Conservation (phyloP, 2,888 invertebrate genomes). For the Macrophya alboannulata region DNA sequence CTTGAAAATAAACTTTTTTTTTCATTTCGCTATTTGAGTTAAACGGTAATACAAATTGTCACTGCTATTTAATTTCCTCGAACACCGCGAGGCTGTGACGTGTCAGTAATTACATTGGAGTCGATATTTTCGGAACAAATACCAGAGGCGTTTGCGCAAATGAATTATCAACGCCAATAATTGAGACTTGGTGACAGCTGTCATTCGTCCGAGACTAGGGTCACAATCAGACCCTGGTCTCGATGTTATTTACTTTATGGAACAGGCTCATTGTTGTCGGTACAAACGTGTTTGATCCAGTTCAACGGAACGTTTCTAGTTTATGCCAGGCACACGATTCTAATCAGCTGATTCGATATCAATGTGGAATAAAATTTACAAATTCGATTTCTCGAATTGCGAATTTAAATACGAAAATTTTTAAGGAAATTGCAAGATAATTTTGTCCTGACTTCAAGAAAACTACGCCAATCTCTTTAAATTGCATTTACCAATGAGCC, state of each 20-base stretch:
- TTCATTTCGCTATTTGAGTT: background rate
- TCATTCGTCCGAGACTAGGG: background rate
- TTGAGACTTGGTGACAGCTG: background rate
- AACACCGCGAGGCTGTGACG: background rate
- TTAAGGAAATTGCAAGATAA: no score
- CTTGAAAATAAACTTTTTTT: background rate
- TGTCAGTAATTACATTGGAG: background rate
- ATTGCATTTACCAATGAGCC: no score
- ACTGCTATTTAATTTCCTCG: background rate
- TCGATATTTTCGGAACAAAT: conserved; percentile 8
- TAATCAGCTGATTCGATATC: background rate
- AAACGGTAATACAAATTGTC: background rate
- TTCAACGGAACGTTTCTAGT: background rate
- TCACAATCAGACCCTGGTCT: background rate
- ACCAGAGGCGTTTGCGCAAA: background rate
- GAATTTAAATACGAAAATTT: no score
- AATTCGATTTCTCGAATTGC: background rate
- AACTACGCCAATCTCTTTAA: no score
- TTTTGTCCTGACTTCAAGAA: no score
- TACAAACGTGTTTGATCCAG: background rate
- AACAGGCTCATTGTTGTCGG: background rate
- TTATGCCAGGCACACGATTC: background rate
- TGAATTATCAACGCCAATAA: background rate
- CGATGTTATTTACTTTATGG: background rate
- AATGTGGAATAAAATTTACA: background rate